Base-by-base conservation (phyloP, 2,888 invertebrate species). In the Serripes groenlandicus region DNA sequence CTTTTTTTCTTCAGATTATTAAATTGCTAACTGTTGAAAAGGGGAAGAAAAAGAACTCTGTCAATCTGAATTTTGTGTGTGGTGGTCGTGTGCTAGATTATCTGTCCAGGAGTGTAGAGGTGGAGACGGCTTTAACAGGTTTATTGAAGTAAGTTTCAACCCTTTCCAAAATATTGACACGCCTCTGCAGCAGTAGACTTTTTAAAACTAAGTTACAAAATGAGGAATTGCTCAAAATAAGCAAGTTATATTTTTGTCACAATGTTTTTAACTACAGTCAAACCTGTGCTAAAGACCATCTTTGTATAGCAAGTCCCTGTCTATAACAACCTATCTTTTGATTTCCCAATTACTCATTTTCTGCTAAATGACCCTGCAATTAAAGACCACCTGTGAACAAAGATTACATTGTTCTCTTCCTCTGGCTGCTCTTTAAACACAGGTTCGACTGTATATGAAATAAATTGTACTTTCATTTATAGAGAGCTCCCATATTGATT, bases 11-110 rank as follows among this genome's bases (percentile, higher is more conserved):
- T 70, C 88, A 95, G 95, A 92, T 93, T 5, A 94, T 96, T 15
- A 96, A 96, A 90, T 87, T 98, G 60, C 92, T 97, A 21, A 96
- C 96, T 72, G 95, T 95, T 0, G 97, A 97, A 90, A 97, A 97
- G 81, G 97, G 97, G 11, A 97, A 97, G 94, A 97, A 97, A 94
- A 97, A 97, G 92, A 94, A 94, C 71, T 95, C 95, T 82, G 92
- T 92, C 2, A 94, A 95, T 75, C 89, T 96, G 52, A 92, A 93
- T 80, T 98, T 98, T 94, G 93, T 97, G 4, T 96, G 96, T 1
- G 98, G 98, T 0, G 96, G 96, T 81, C 95, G 98, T 86, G 96
- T 97, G 0, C 91, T 96, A 0, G 95, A 95, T 56, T 96, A 96
- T 69, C 95, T 97, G 62, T 96, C 96, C 21, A 94, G 95, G 15